Evolutionary conservation across 2,888 invertebrate genomes (phyloP), one percentile per base, ranked within the genome.

Genomic region (Myopa testacea): DNA sequence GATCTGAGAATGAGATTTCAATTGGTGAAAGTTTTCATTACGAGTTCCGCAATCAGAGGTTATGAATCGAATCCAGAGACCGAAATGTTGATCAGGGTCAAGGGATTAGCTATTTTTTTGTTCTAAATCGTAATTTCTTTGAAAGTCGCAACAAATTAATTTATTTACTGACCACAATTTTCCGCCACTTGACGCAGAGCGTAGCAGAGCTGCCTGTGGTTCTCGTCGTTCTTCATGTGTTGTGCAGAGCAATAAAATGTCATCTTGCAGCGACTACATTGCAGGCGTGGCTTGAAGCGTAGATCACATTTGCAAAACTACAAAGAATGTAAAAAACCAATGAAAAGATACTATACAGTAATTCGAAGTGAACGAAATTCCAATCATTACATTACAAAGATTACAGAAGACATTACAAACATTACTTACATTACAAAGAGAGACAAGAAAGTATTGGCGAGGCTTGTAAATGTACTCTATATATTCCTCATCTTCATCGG

Each of bases 381-480:
- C 55, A 8, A 16, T 55, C 26, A 79, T n/a, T n/a, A n/a, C n/a
- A 8, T 50, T 50, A 12, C 7, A 50, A 55, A 55, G 4, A 55
- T 55, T n/a, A 55, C 10, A 14, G 4, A 55, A 55, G 6, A 55
- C n/a, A 55, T 16, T 7, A 16, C 10, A 6, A 14, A 6, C 6
- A 52, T 50, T 50, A 79, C 83, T 84, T 84, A 88, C 89, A 81
- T 89, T 87, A 80, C 94, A 94, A 6, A 91, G 88, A 79, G 91
- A 92, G 63, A 92, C 91, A 52, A 92, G 88, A 84, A 92, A 94
- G 16, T 93, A 92, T 84, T 91, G 91, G 12, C 94, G 90, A 75
- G 93, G 93, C 83, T 91, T 92, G 80, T 93, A 93, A 80, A 93
- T 92, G 83, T 93, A 92, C 71, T 93, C 91, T 70, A 92, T 90